These are phyloP conservation scores for Gymnopithys bicolor DNA, from an alignment of 2,797 vertebrate species.

Conservation along the genomic window DNA sequence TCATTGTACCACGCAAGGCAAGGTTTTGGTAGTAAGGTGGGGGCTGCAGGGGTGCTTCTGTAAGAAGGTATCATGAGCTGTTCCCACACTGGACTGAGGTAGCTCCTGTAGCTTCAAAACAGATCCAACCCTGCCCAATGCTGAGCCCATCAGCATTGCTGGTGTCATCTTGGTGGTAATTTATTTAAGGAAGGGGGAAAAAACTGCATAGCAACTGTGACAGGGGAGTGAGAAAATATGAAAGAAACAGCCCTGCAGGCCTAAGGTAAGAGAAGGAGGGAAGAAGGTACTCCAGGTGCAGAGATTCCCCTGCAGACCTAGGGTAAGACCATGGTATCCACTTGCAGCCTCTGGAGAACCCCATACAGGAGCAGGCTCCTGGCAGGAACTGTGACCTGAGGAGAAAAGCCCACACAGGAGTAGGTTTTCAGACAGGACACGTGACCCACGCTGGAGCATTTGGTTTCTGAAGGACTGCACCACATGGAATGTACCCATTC, in stretches of 20 bases:
- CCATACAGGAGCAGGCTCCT: fast-evolving
- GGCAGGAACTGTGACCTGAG: not conserved
- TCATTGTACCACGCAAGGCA: not conserved
- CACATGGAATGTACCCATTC: not conserved
- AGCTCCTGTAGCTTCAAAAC: not conserved
- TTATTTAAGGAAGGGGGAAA: not conserved
- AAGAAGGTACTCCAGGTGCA: not conserved
- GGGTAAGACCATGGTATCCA: not conserved
- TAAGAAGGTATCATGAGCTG: not conserved
- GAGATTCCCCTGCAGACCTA: not conserved
- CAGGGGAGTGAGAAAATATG: not conserved
- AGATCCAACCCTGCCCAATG: not conserved
- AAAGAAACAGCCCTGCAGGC: not conserved
- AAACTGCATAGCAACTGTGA: not conserved
- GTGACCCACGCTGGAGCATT: fast-evolving
- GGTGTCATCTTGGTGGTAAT: not conserved
- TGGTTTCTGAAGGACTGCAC: not conserved
- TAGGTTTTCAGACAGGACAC: not conserved
- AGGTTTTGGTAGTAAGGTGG: not conserved
- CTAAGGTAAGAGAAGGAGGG: not conserved
- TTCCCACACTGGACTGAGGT: not conserved
- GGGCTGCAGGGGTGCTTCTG: not conserved
- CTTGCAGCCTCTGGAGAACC: not conserved
- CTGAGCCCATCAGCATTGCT: not conserved
- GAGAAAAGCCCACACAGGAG: not conserved